phyloP scores from a whole-genome alignment of 2,113 vertebrate species.

The Sorex araneus region DNA sequence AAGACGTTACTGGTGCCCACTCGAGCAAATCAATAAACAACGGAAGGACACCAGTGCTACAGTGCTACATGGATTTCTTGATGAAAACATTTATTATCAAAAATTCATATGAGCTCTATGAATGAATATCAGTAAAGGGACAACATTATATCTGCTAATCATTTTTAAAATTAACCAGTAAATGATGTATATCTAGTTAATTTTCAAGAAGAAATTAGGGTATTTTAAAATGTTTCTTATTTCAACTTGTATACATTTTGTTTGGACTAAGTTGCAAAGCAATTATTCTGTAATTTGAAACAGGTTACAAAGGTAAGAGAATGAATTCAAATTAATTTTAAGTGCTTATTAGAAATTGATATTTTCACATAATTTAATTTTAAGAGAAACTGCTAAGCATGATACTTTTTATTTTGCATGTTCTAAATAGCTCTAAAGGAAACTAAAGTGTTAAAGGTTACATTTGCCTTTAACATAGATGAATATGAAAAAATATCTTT shows the following conservation, averaged over 20 bases:
- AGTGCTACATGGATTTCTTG: background rate
- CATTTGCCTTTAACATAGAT: background rate
- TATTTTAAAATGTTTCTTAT: background rate
- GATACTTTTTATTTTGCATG: background rate
- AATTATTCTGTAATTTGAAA: constrained; percentile 15
- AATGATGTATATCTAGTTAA: background rate
- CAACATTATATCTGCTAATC: background rate
- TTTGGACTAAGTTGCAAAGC: background rate
- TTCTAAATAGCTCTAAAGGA: background rate
- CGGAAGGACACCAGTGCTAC: no score
- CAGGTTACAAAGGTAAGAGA: background rate
- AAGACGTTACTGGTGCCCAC: no score
- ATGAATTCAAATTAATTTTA: background rate
- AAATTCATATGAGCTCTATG: background rate
- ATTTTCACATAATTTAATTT: background rate
- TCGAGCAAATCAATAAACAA: no score
- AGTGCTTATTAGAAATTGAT: background rate
- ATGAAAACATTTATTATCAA: background rate
- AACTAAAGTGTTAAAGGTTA: background rate
- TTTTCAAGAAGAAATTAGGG: background rate
- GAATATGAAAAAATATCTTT: background rate
- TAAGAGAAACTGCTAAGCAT: background rate
- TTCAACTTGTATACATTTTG: background rate
- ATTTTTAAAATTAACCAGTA: background rate
- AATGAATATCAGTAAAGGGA: background rate